A percentile compares a stretch with the other conserved stretches of the same genome.
Conservation (phyloP, 2,797 vertebrate genomes). For the Phoxinus dragarum region DNA sequence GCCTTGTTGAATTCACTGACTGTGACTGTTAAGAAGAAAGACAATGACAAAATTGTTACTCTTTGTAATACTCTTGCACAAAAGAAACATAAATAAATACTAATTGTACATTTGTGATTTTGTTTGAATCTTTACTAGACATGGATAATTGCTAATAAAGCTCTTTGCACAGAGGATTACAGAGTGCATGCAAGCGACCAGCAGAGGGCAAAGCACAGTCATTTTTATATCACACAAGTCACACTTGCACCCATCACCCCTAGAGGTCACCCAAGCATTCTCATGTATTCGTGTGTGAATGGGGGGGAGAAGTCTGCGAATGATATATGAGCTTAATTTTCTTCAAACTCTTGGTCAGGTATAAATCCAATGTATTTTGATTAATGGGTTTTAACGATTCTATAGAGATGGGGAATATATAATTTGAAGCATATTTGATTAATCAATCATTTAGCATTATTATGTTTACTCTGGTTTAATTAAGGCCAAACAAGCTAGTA, state of each 20-base stretch:
- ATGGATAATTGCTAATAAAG: constrained; percentile 1
- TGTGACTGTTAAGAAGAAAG: constrained; percentile 29
- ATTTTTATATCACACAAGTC: neutral
- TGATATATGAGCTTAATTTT: constrained; percentile 39
- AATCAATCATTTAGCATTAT: constrained; percentile 22
- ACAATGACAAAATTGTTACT: constrained; percentile 35
- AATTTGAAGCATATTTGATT: constrained; percentile 29
- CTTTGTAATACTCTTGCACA: constrained; percentile 33
- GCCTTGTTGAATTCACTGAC: constrained; percentile 27
- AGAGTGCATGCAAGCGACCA: neutral
- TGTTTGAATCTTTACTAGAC: neutral
- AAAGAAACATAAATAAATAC: constrained; percentile 24
- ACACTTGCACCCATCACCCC: neutral
- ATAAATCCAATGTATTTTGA: constrained; percentile 43
- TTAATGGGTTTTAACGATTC: constrained; percentile 35
- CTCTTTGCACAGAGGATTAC: neutral
- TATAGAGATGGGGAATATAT: constrained; percentile 4
- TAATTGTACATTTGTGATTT: constrained; percentile 13
- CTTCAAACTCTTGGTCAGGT: constrained; percentile 18
- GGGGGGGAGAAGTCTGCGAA: neutral
- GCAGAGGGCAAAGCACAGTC: constrained; percentile 31
- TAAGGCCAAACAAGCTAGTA: constrained; percentile 4
- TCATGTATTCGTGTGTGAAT: neutral
- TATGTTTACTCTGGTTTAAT: constrained; percentile 20
- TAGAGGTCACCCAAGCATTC: constrained; percentile 2